Percentiles rank a stretch among this genome's conserved stretches.
These are phyloP conservation scores for Ostrea denselamellosa DNA, from an alignment of 1,140 invertebrate species.

Conservation along the genomic window DNA sequence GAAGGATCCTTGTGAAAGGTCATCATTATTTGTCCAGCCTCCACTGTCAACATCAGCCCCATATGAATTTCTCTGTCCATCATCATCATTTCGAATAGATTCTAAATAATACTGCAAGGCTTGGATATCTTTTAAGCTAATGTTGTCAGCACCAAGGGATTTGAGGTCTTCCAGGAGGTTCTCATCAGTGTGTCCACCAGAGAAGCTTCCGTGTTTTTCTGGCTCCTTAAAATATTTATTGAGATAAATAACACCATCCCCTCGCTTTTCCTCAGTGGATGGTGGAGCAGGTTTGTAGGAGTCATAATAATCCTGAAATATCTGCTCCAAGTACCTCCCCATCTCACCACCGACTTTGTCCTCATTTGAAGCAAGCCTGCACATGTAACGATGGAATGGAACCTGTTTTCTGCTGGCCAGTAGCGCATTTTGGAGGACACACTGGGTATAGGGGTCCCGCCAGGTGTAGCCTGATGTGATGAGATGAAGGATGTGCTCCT, in stretches of 20 bases:
- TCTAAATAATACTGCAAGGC: conserved; percentile 45
- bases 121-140: conserved; percentile 47
- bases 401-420: conserved; percentile 52
- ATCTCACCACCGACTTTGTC: conserved; percentile 56
- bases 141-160: conserved; percentile 33
- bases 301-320: conserved; percentile 49
- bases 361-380: conserved; percentile 47
- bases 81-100: not conserved
- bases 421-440: conserved; percentile 68
- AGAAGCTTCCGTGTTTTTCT: conserved; percentile 18
- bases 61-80: not conserved
- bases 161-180: conserved; percentile 35
- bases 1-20: not conserved
- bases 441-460: conserved; percentile 69
- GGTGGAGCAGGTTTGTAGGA: not conserved
- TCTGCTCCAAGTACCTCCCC: conserved; percentile 58
- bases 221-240: conserved; percentile 54
- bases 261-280: conserved; percentile 29
- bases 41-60: not conserved
- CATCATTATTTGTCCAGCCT: not conserved
- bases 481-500: conserved; percentile 58
- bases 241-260: conserved; percentile 23
- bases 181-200: not conserved
- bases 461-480: conserved; percentile 64
- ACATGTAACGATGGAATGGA: conserved; percentile 51